These are phyloP conservation scores for Catharus minimus DNA, from an alignment of 2,113 vertebrate genomes.

Conservation along the genomic window DNA sequence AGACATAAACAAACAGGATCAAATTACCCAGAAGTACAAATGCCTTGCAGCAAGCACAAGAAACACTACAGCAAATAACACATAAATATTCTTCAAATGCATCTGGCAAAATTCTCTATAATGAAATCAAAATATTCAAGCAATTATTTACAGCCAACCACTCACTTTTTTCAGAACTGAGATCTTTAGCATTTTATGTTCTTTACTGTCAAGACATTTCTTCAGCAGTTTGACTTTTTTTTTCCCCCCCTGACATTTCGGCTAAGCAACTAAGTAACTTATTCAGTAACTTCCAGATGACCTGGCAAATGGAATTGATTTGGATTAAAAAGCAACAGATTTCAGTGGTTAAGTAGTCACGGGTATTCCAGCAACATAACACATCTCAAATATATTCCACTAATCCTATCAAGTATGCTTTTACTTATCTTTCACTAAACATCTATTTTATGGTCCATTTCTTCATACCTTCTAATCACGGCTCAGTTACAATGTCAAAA, in stretches of 20 bases:
- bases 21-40: neutral
- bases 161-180: neutral
- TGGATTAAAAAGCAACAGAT: constrained; percentile 5
- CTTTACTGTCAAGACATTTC: neutral
- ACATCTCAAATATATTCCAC: neutral
- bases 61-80: neutral
- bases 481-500: neutral
- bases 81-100: neutral
- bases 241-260: rapidly evolving
- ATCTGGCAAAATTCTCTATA: neutral
- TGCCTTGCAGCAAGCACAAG: neutral
- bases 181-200: neutral
- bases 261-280: constrained; percentile 13
- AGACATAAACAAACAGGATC: neutral
- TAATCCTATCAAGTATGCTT: neutral
- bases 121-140: constrained; percentile 14
- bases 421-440: neutral
- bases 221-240: neutral
- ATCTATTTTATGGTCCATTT: constrained; percentile 9
- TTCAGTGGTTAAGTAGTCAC: constrained; percentile 8
- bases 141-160: neutral
- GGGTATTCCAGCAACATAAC: neutral
- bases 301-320: constrained; percentile 28
- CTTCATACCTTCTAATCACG: neutral
- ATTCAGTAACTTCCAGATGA: constrained; percentile 16